phyloP scores from a whole-genome alignment of 2,113 vertebrate genomes.

The Lanius collurio region DNA sequence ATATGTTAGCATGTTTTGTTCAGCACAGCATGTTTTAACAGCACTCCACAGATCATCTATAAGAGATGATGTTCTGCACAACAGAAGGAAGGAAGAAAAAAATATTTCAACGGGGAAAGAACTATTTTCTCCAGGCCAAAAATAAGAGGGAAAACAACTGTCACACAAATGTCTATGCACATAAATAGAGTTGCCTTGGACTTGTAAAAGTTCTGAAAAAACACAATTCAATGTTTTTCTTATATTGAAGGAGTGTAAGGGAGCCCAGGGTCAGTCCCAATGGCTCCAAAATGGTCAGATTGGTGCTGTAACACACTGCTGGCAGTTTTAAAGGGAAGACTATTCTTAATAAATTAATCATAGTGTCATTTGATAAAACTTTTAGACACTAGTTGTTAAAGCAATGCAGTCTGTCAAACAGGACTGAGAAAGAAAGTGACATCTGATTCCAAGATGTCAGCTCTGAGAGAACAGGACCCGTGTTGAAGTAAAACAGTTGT shows the following conservation, averaged over 20 bases:
- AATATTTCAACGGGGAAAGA: background rate
- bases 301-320: background rate
- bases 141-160: background rate
- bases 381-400: background rate
- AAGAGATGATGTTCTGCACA: background rate
- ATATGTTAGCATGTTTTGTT: background rate
- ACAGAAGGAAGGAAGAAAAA: background rate
- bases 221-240: background rate
- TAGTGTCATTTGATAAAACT: background rate
- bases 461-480: background rate
- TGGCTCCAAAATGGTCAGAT: background rate
- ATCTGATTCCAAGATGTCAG: background rate
- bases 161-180: background rate
- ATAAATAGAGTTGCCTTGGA: background rate
- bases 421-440: accelerated
- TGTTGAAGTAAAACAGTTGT: background rate
- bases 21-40: background rate
- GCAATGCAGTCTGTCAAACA: background rate
- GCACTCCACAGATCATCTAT: background rate
- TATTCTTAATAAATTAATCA: background rate
- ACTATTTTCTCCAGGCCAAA: background rate
- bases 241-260: background rate
- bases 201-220: background rate
- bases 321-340: background rate
- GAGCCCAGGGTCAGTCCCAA: background rate